Evolutionary conservation across 2,888 invertebrate species (phyloP), one percentile per base, ranked within the genome.

Genomic region (Hypercompe scribonia): DNA sequence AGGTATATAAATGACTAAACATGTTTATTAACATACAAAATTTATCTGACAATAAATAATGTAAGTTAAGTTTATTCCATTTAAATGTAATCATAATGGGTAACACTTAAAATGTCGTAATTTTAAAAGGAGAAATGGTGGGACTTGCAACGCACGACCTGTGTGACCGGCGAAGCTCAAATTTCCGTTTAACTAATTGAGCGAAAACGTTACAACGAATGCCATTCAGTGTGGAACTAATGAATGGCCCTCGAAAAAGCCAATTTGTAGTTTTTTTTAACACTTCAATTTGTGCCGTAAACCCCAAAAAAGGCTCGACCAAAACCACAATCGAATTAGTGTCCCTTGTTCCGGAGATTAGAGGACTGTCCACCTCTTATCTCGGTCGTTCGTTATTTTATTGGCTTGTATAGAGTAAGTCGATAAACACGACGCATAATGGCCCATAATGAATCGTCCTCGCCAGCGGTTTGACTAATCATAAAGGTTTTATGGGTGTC

Each of bases 321-420:
- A 91, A 95, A 95, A 95, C 95, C 95, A 95, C 95, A 95, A 95
- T 95, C 95, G 94, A 95, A 95, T 95, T 95, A 95, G 95, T 95
- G 95, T 95, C 95, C 95, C 95, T 95, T 95, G 95, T 95, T 95
- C 93, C 92, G 93, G 93, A 95, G 95, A 95, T 95, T 95, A 95
- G 94, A 94, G 92, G 93, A 94, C 93, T 94, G 95, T 95, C 95
- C 93, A 92, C 90, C 89, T 92, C 92, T 95, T 95, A 95, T 95
- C 95, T 95, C 89, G 93, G 91, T 95, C 95, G 94, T 95, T 94
- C 95, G 94, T 95, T 95, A 95, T 95, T 95, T 95, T 95, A 95
- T 95, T 95, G 93, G 94, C 93, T 94, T 93, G 95, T 94, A 93
- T 94, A 92, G 94, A 94, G 94, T 92, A 92, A 94, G 93, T 92